Percentiles rank a stretch among this genome's conserved stretches.
These are phyloP conservation scores for Phalacrocorax carbo DNA, from an alignment of 2,113 vertebrate genomes.

Conservation along the genomic window DNA sequence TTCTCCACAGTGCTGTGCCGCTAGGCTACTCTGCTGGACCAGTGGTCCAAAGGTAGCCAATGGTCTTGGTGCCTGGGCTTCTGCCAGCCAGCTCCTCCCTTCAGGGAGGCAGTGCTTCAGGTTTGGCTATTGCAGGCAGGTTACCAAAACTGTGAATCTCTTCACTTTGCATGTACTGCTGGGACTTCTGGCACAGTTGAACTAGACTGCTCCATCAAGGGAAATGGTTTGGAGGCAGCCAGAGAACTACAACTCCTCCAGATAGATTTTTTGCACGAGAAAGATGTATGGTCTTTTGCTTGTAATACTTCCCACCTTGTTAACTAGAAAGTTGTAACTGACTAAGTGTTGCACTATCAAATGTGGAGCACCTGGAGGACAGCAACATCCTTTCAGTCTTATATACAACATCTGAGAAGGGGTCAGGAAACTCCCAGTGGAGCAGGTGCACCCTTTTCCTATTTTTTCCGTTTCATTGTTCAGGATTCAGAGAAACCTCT, in stretches of 20 bases:
- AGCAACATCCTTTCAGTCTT: not conserved
- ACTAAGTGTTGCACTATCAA: not conserved
- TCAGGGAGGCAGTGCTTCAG: not conserved
- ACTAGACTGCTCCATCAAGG: not conserved
- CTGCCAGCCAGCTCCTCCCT: not conserved
- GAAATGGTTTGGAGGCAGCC: not conserved
- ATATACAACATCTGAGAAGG: not conserved
- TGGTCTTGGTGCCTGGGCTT: rapidly evolving
- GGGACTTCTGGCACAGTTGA: not conserved
- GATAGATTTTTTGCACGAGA: not conserved
- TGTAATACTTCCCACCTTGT: not conserved
- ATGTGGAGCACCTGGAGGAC: not conserved
- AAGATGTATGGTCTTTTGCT: not conserved
- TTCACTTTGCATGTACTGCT: not conserved
- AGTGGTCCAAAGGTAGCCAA: not conserved
- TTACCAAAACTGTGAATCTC: not conserved
- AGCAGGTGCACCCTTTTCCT: not conserved
- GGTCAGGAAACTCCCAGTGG: not conserved
- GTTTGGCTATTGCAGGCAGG: not conserved
- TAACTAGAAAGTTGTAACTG: not conserved
- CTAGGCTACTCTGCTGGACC: too few species aligned
- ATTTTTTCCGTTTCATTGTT: not conserved
- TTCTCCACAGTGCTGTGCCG: rapidly evolving
- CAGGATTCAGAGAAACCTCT: not conserved
- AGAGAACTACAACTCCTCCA: not conserved